Base-by-base conservation (phyloP, 2,888 invertebrate species). In the Drosophila flavopinicola region DNA sequence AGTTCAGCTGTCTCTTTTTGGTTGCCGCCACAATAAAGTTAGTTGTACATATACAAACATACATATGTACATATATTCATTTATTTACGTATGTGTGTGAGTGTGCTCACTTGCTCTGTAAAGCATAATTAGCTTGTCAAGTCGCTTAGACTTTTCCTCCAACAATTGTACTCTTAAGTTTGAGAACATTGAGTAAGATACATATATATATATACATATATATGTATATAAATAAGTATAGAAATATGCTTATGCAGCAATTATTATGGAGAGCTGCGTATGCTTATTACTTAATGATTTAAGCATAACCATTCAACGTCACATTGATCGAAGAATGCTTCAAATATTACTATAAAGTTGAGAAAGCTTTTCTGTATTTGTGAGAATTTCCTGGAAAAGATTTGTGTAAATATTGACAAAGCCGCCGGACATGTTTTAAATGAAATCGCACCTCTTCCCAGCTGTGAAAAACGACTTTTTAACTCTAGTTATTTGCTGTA, bases 1-100 rank as follows among this genome's bases (percentile, higher is more conserved):
- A 68, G 56, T 49, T 57, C 17, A 74, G 48, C 53, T 68, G 63
- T 58, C 54, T 72, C 17, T 52, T 30, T 20, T 38, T 59, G 51
- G 45, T 39, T 45, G 38, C 35, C 52, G 73, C 67, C 74, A 71
- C 73, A 37, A 57, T 61, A 57, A 60, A 58, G 68, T 58, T 61
- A 51, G 53, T 51, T 58, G 35, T 52, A 33, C 57, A 48, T 24
- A 20, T 29, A 17, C 48, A 44, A 27, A 39, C 10, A 38, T 33
- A 15, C 20, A 7, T 11, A 20, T 20, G 20, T 10, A 4, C 39
- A 15, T 13, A 10, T 29, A 9, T 41, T 15, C 20, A 2, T 20
- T 10, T 25, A 29, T 23, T 13, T 33, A 6, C 10, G 13, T 37
- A 7, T 32, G 6, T 17, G 37, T 32, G 3, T 20, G 15, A 41